Evolutionary conservation across 2,797 vertebrate genomes (phyloP), one percentile per base, ranked within the genome.

Genomic region (Cetoscarus ocellatus): DNA sequence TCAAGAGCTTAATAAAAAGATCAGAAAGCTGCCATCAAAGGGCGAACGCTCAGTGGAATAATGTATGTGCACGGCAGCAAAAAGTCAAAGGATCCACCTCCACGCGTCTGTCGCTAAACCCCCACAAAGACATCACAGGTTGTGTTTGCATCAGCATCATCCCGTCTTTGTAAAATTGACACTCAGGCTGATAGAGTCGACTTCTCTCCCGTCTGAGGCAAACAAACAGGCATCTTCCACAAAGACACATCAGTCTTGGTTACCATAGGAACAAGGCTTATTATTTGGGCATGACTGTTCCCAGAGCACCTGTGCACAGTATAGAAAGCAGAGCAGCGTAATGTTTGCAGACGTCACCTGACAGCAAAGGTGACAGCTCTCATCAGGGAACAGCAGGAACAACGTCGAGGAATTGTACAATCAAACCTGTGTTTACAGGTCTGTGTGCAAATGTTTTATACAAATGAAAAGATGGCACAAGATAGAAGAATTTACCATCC

Each of bases 201-300:
- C 68, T 81, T 59, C 72, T 27, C 53, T 17, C 70, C 77, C 39
- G 70, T 57, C 60, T 71, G 73, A 80, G 43, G 67, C 84, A 73
- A 77, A 71, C 79, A 85, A 83, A 83, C 1, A n/a, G 78, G 53
- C 53, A 58, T 79, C 67, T 72, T 76, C 67, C 57, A 79, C 70
- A 70, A 77, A 75, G 66, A 83, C 34, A 77, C 83, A 88, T 84
- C 83, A 79, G 39, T 84, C 85, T 88, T 84, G 56, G 92, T 93
- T 91, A 71, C 91, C 90, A 94, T 93, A 88, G 93, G 84, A 93
- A 94, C 92, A 80, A 58, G 86, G 77, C 73, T 75, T 85, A 91
- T 86, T 80, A 89, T 83, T 86, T 85, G 83, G 68, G 80, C 70
- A 87, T 75, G 59, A 34, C 74, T 80, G 84, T 75, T 80, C 65